phyloP scores from a whole-genome alignment of 35 echinoderm and acorn worm species.

The Diadema setosum region DNA sequence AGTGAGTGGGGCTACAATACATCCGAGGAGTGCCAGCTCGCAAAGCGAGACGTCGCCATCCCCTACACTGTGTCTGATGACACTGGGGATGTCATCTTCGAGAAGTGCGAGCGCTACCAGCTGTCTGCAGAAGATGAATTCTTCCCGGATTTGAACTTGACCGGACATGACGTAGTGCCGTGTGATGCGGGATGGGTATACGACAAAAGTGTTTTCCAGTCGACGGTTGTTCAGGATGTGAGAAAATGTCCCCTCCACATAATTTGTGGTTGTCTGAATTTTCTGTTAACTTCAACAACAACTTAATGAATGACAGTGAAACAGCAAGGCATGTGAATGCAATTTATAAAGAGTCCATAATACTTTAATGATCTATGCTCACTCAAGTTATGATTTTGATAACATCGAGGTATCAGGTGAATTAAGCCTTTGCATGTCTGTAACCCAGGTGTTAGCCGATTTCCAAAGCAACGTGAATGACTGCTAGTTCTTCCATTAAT shows the following conservation, averaged over 20 bases:
- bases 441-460: background rate
- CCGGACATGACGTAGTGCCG: background rate
- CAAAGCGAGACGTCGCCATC: background rate
- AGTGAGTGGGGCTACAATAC: background rate
- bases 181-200: conserved; percentile 15
- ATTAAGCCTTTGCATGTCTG: background rate
- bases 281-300: background rate
- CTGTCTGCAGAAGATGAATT: background rate
- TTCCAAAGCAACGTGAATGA: background rate
- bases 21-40: background rate
- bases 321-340: background rate
- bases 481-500: background rate
- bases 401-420: background rate
- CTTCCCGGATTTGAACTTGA: background rate
- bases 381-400: background rate
- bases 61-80: background rate
- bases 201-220: background rate
- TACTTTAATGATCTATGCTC: background rate
- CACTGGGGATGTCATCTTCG: background rate
- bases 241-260: background rate
- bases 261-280: background rate
- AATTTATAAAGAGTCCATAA: background rate
- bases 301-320: background rate
- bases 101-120: background rate
- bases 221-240: background rate